Evolutionary conservation across 2,888 invertebrate genomes (phyloP), one percentile per base, ranked within the genome.

Genomic region (Aspidiotus rigidus): DNA sequence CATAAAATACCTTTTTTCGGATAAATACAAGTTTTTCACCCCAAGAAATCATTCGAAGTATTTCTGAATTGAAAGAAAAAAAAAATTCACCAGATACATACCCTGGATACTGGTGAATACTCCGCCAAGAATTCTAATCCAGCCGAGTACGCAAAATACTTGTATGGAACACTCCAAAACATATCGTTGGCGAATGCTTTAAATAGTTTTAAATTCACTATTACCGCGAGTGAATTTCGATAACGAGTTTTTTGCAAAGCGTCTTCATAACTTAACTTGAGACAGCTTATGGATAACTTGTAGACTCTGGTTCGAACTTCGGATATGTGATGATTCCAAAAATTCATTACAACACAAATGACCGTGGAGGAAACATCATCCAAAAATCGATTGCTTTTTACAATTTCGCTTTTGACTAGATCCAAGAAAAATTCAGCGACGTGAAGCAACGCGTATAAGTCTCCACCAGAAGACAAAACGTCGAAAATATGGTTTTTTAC

Each of bases 91-190:
- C 2, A 2, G 49, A 6, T n/a, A 17, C 17, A 15, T 56, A 59
- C 59, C 59, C 28, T 59, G 1, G 17, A 28, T 7, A 59, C 17
- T 10, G 16, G 39, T 7, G 16, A 59, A 28, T 39, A 17, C 28
- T 28, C 5, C 7, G 1, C 39, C 13, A 59, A 39, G 6, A 59
- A 59, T 59, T 59, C 28, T 39, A 59, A 59, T 11, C 17, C 59
- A 7, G 39, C 13, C 10, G 39, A 11, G 39, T 57, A 66, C 2
- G 59, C 59, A 9, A 57, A 66, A 59, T 66, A 66, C 39, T 66
- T 66, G 60, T 56, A 66, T 13, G 66, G 66, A 13, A 66, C 28
- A 42, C 42, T 57, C 66, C 66, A 66, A 15, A 44, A 66, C n/a
- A 66, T 49, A 49, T 66, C 66, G 11, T 7, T 39, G 16, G 59